Percentiles rank a stretch among this genome's conserved stretches.
These are phyloP conservation scores for Brachionus asplanchnoidis DNA, from an alignment of 1,140 invertebrate genomes.

Conservation along the genomic window DNA sequence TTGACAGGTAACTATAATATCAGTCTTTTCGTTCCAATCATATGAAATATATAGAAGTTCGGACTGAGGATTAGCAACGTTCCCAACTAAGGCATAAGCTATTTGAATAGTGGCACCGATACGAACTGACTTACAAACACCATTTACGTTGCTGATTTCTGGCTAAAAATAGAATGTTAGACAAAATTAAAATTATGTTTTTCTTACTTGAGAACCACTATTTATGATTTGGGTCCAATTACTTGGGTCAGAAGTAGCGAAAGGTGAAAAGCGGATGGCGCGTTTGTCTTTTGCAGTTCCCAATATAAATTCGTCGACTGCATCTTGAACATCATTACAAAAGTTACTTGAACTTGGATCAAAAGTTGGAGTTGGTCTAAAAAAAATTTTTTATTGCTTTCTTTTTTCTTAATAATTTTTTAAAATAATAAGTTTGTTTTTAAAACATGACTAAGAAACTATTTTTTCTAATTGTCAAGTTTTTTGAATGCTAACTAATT, in stretches of 20 bases:
- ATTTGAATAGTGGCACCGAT: not conserved
- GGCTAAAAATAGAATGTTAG: not conserved
- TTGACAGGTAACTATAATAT: not conserved
- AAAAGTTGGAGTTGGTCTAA: not conserved
- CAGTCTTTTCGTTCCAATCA: not conserved
- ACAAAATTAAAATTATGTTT: not conserved
- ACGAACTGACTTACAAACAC: not conserved
- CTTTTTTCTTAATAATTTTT: not conserved
- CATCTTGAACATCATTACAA: not conserved
- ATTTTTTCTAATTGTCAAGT: too few relatives aligned
- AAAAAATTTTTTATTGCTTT: not conserved
- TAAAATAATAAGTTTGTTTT: too few relatives aligned
- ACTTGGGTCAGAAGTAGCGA: not conserved
- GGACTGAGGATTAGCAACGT: not conserved
- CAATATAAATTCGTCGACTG: not conserved
- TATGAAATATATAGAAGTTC: not conserved
- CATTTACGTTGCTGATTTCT: not conserved
- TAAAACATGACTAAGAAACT: too few relatives aligned
- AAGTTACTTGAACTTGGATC: not conserved
- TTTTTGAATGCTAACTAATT: too few relatives aligned
- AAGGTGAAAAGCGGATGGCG: not conserved
- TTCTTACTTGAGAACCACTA: not conserved
- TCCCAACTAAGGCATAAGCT: constrained; percentile 11
- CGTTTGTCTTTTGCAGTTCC: not conserved
- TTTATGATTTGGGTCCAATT: not conserved